Conservation (phyloP, 35 echinoderm and acorn worm species). For the Heliocidaris erythrogramma region DNA sequence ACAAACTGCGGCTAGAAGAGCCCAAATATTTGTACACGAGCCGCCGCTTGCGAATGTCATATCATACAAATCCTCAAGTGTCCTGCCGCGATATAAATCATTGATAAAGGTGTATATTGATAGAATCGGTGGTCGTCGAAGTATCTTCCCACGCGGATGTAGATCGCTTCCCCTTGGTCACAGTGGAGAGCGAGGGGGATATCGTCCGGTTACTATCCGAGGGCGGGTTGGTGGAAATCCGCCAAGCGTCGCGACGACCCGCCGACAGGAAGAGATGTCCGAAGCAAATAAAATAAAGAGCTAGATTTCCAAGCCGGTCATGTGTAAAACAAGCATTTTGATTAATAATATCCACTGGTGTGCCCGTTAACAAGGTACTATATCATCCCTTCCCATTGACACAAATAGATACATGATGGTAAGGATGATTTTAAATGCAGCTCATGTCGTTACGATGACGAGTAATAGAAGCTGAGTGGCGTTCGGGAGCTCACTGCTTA, state of each 20-base stretch:
- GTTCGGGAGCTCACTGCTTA: not conserved
- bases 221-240: slow-evolving; percentile 22
- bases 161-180: not conserved
- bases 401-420: not conserved
- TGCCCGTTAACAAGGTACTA: not conserved
- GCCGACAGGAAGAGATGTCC: slow-evolving; percentile 25
- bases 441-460: not conserved
- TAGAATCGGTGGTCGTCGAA: not conserved
- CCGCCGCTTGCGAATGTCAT: slow-evolving; percentile 48
- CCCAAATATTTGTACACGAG: slow-evolving; percentile 51
- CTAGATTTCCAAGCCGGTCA: not conserved
- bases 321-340: not conserved
- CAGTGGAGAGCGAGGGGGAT: slow-evolving; percentile 1
- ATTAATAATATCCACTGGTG: not conserved
- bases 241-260: slow-evolving; percentile 30
- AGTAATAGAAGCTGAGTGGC: not conserved
- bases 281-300: not conserved
- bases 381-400: not conserved
- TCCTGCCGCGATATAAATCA: slow-evolving; percentile 34
- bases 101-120: not conserved
- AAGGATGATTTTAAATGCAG: not conserved
- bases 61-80: slow-evolving; percentile 52
- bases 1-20: slow-evolving; percentile 28
- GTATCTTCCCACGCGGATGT: slow-evolving; percentile 15
- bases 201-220: slow-evolving; percentile 28